phyloP scores from a whole-genome alignment of 2,797 vertebrate species.

The Muscicapa comitata region DNA sequence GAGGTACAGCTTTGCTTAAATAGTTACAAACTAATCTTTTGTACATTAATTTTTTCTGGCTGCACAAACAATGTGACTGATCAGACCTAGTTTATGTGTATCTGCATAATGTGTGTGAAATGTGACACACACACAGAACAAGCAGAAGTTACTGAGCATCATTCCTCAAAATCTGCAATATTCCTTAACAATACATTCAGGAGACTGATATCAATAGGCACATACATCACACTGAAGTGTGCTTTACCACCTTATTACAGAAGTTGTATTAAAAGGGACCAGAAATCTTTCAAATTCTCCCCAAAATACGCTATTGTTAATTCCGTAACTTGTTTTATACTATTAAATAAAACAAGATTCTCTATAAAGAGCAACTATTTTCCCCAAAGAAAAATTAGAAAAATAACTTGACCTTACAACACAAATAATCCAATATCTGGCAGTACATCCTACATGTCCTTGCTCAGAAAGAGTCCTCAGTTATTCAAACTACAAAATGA shows the following conservation, averaged over 20 bases:
- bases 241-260: slow-evolving; percentile 30
- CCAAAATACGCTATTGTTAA: slow-evolving; percentile 17
- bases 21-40: not conserved
- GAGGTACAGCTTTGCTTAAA: not conserved
- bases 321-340: slow-evolving; percentile 42
- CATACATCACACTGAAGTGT: not conserved
- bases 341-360: slow-evolving; percentile 48
- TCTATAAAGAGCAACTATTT: slow-evolving; percentile 28
- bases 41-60: not conserved
- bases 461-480: not conserved
- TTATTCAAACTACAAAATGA: slow-evolving; percentile 25
- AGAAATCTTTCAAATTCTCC: slow-evolving; percentile 52
- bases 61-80: not conserved
- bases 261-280: slow-evolving; percentile 36
- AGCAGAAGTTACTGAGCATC: not conserved
- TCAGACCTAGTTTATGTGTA: fast-evolving
- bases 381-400: not conserved
- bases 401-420: not conserved
- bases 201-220: slow-evolving; percentile 5
- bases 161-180: not conserved
- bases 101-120: not conserved
- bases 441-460: not conserved
- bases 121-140: not conserved
- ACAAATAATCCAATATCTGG: not conserved
- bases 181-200: not conserved